Conservation (phyloP, 2,113 vertebrate species). For the Sceloporus tristichus region DNA sequence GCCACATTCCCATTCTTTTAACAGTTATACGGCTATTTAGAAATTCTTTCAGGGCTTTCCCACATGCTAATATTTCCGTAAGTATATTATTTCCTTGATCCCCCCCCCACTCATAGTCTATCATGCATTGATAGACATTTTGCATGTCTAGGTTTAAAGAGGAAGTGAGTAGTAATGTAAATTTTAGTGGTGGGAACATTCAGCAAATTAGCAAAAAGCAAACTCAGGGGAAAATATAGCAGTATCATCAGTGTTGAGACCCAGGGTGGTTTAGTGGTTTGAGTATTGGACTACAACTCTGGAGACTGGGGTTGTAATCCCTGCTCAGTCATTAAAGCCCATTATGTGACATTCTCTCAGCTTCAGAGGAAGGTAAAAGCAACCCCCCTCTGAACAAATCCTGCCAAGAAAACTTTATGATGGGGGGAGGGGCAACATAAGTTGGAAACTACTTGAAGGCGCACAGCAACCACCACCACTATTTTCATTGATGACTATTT, state of each 20-base stretch:
- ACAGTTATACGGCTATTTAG: not conserved
- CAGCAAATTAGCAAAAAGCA: not conserved
- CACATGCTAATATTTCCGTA: not conserved
- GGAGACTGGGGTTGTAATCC: too few relatives aligned
- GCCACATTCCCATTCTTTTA: not conserved
- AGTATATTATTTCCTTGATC: not conserved
- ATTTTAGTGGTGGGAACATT: not conserved
- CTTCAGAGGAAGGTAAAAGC: too few relatives aligned
- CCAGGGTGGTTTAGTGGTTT: too few relatives aligned
- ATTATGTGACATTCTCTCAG: too few relatives aligned
- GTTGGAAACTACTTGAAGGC: too few relatives aligned
- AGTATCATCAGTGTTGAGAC: not conserved
- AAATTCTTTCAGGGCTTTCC: not conserved
- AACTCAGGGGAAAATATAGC: not conserved
- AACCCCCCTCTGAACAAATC: too few relatives aligned
- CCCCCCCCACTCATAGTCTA: not conserved
- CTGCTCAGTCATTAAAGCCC: too few relatives aligned
- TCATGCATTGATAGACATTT: not conserved
- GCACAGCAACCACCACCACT: too few relatives aligned
- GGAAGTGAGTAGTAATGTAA: slow-evolving; percentile 20
- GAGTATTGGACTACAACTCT: too few relatives aligned
- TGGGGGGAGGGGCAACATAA: too few relatives aligned
- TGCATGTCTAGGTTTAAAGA: slow-evolving; percentile 22
- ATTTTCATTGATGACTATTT: not conserved
- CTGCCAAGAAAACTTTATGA: too few relatives aligned